Evolutionary conservation across 2,888 invertebrate genomes (phyloP).

Genomic region (Coenonympha glycerion): DNA sequence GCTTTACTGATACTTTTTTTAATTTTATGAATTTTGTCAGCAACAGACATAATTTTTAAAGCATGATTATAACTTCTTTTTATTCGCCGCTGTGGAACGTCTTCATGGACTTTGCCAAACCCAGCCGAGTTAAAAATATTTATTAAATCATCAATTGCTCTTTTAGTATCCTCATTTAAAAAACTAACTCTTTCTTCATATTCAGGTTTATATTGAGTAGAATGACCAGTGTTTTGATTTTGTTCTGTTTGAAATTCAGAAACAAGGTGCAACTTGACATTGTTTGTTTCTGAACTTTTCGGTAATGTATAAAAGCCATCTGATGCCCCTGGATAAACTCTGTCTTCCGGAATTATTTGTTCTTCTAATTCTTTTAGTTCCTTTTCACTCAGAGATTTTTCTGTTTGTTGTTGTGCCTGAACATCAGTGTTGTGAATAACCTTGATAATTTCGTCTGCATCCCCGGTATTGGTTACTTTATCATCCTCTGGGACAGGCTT

Average conservation of each 20-base stretch:
- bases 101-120: slow-evolving; percentile 34
- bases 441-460: slow-evolving; percentile 51
- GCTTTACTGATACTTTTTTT: slow-evolving; percentile 49
- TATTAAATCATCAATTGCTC: slow-evolving; percentile 62
- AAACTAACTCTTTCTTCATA: slow-evolving; percentile 25
- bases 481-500: slow-evolving; percentile 32
- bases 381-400: slow-evolving; percentile 46
- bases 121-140: slow-evolving; percentile 58
- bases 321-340: slow-evolving; percentile 27
- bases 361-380: slow-evolving; percentile 55
- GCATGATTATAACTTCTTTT: slow-evolving; percentile 53
- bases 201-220: slow-evolving; percentile 20
- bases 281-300: slow-evolving; percentile 22
- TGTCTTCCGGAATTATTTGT: slow-evolving; percentile 55
- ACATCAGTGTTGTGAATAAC: slow-evolving; percentile 45
- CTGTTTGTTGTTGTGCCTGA: slow-evolving; percentile 43
- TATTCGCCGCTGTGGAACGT: slow-evolving; percentile 34
- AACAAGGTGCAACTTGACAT: slow-evolving; percentile 33
- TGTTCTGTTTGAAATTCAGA: slow-evolving; percentile 32
- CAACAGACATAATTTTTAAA: slow-evolving; percentile 42
- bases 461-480: slow-evolving; percentile 45
- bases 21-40: slow-evolving; percentile 45
- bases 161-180: slow-evolving; percentile 54
- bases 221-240: slow-evolving; percentile 33
- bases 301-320: slow-evolving; percentile 17